Evolutionary conservation across 2,888 invertebrate genomes (phyloP).

Genomic region (Tillus elongatus): DNA sequence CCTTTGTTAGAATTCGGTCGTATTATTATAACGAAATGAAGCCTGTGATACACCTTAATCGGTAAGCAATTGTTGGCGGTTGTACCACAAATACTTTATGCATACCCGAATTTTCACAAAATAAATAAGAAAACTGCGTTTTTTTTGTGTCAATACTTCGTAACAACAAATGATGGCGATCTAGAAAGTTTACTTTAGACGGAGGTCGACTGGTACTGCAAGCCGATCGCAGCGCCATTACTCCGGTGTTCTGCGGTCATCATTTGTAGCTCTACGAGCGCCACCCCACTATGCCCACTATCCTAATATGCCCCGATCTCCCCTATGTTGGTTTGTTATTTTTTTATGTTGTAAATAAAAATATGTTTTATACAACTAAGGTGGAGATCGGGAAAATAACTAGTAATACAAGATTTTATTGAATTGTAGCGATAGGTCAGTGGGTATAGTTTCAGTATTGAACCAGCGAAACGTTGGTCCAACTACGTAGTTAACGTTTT

Average conservation of each 20-base stretch:
- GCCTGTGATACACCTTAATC: conserved; percentile 4
- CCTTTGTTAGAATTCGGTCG: background rate
- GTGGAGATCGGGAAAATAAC: too few relatives aligned
- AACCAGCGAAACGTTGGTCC: too few relatives aligned
- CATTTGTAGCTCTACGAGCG: conserved; percentile 1
- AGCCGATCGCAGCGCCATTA: conserved; percentile 3
- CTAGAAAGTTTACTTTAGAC: background rate
- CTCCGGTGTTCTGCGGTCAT: background rate
- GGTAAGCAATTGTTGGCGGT: background rate
- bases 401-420: too few relatives aligned
- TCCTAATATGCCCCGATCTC: conserved; percentile 4
- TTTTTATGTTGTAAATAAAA: too few relatives aligned
- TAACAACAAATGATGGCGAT: conserved; percentile 1
- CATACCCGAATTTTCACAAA: background rate
- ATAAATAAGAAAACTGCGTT: conserved; percentile 1
- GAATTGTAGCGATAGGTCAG: too few relatives aligned
- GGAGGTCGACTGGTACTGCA: background rate
- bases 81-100: conserved; percentile 1
- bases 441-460: too few relatives aligned
- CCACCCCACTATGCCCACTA: conserved; percentile 1
- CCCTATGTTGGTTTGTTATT: background rate
- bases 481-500: too few relatives aligned
- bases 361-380: too few relatives aligned
- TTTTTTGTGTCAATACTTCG: conserved; percentile 1
- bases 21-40: background rate